A percentile compares a stretch with the other conserved stretches of the same genome.
phyloP scores from a whole-genome alignment of 2,113 vertebrate genomes.

The Petrocephalus zakoni region DNA sequence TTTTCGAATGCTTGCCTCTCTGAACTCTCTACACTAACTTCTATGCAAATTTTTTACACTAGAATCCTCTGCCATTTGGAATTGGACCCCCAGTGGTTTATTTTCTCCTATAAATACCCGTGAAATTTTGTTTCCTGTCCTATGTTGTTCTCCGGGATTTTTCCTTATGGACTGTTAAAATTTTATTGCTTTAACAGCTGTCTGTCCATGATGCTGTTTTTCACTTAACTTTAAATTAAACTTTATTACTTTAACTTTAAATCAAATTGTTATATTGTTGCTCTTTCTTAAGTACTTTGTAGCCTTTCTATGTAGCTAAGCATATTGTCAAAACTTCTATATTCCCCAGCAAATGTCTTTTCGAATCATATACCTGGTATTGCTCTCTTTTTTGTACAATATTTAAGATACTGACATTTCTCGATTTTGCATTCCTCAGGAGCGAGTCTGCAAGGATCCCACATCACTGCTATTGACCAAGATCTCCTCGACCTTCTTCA shows the following conservation, averaged over 20 bases:
- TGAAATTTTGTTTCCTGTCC: background rate
- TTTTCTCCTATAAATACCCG: background rate
- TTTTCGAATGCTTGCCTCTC: background rate
- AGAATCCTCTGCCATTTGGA: background rate
- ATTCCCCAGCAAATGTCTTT: background rate
- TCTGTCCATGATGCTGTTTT: background rate
- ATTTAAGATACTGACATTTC: background rate
- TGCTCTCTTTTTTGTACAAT: background rate
- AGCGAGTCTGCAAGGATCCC: slow-evolving; percentile 54
- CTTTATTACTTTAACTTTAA: background rate
- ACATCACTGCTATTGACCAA: slow-evolving; percentile 55
- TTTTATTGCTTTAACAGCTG: background rate
- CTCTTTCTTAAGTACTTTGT: background rate
- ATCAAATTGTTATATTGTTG: background rate
- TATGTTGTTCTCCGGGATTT: background rate
- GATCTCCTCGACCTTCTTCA: slow-evolving; percentile 54
- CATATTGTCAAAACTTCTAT: background rate
- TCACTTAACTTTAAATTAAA: background rate
- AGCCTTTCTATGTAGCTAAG: background rate
- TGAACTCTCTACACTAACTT: background rate
- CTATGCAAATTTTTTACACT: background rate
- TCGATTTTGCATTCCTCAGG: slow-evolving; percentile 38
- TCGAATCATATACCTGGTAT: background rate
- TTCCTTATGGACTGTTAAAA: background rate
- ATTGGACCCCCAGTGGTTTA: background rate